Conservation (phyloP, 2,797 vertebrate genomes). For the Notamacropus eugenii region DNA sequence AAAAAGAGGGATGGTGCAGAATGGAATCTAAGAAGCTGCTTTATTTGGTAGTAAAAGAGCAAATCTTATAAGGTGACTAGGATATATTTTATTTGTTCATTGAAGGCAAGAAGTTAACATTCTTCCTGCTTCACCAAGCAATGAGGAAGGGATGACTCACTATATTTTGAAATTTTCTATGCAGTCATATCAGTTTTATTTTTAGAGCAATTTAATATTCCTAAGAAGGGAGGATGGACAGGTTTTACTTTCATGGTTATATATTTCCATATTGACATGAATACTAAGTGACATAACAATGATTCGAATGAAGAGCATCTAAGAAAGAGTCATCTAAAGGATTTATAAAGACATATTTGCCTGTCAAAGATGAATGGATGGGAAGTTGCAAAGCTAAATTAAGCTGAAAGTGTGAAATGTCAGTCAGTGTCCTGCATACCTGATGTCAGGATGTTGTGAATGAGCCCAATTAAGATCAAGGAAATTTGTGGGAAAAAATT, state of each 20-base stretch:
- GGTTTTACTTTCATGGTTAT: constrained; percentile 73
- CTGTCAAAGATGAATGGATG: constrained; percentile 72
- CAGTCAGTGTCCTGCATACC: constrained; percentile 57
- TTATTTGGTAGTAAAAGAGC: neutral
- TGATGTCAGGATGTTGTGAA: constrained; percentile 46
- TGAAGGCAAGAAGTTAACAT: constrained; percentile 46
- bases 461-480: constrained; percentile 69
- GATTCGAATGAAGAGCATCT: constrained; percentile 73
- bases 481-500: constrained; percentile 11
- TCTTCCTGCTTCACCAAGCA: constrained; percentile 15
- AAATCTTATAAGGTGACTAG: neutral
- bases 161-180: constrained; percentile 63
- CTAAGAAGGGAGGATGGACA: constrained; percentile 45
- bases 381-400: constrained; percentile 75
- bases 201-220: constrained; percentile 67
- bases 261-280: constrained; percentile 70
- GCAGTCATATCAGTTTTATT: constrained; percentile 69
- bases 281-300: constrained; percentile 73
- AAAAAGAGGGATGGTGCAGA: neutral
- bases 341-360: constrained; percentile 76
- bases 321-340: constrained; percentile 78
- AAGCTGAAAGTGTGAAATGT: constrained; percentile 78
- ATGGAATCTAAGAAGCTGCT: neutral
- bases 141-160: constrained; percentile 34
- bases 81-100: constrained; percentile 66